Base-by-base conservation (phyloP, 2,888 invertebrate species). In the Sepioteuthis lessoniana region DNA sequence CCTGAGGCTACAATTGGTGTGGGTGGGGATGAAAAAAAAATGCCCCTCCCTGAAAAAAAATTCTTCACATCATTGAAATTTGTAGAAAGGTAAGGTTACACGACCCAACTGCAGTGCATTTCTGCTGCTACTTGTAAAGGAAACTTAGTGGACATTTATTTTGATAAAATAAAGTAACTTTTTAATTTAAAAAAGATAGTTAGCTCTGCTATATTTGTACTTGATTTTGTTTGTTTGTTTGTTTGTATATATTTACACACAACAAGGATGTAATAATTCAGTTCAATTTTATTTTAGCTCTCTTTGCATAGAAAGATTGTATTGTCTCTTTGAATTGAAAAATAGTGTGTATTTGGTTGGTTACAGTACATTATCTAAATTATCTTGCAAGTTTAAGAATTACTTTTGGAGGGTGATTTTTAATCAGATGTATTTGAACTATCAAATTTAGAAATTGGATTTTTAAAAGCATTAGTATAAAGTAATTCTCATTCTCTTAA, bases 81-180 rank as follows among this genome's bases (percentile, higher is more conserved):
- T 92, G 91, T 92, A 92, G 91, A 92, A 42, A 46, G 91, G 91
- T 92, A 92, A 46, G 91, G 42, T 92, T 92, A 42, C 76, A n/a
- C n/a, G n/a, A 42, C 91, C 91, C 91, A 92, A 76, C 76, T 92
- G 91, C 91, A 42, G 47, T 42, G 91, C 46, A 46, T 35, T 92
- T 47, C 91, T 92, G 47, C 91, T 92, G 91, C 37, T 42, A 92
- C 91, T 92, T 92, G 42, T 92, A 92, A 92, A 92, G 42, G 42
- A 92, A 31, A 42, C 42, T 92, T 92, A 92, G 91, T 42, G 91
- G 91, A 92, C 91, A 92, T 92, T 92, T 92, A 92, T 92, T 92
- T 92, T 92, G 91, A 92, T 92, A 92, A 92, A 92, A 92, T 92
- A 92, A 92, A 92, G 91, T 92, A 42, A 92, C 46, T 92, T 92